These are phyloP conservation scores for Pseudocheirus occidentalis DNA, from an alignment of 2,797 vertebrate species.

Conservation along the genomic window DNA sequence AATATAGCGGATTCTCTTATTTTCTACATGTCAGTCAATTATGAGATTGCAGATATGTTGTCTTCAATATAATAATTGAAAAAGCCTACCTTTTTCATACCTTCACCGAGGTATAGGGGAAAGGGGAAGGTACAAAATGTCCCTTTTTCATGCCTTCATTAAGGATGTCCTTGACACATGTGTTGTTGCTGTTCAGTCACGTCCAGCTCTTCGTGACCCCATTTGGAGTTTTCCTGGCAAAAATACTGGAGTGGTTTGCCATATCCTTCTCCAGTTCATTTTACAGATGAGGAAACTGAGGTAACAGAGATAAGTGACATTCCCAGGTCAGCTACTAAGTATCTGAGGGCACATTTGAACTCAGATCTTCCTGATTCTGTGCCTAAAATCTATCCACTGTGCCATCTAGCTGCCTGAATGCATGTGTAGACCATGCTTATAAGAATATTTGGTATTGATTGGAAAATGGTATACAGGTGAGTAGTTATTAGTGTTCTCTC, in stretches of 20 bases:
- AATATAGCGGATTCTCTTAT: too few relatives aligned
- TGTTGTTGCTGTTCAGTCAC: too few relatives aligned
- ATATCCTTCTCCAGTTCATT: neutral
- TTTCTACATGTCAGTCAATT: too few relatives aligned
- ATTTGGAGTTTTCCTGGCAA: neutral
- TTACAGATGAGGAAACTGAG: neutral
- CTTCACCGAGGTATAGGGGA: too few relatives aligned
- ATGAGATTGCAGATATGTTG: too few relatives aligned
- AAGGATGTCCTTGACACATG: too few relatives aligned
- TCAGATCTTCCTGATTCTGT: neutral
- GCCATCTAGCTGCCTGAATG: neutral
- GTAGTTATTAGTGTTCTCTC: neutral
- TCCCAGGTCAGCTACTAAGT: neutral
- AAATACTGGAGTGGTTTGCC: neutral
- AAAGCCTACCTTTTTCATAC: too few relatives aligned
- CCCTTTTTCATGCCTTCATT: too few relatives aligned
- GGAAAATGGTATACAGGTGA: neutral
- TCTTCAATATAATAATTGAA: too few relatives aligned
- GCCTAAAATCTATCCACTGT: neutral
- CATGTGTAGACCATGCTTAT: neutral
- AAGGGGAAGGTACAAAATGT: too few relatives aligned
- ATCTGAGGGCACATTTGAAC: neutral
- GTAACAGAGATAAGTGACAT: neutral
- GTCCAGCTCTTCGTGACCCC: too few relatives aligned
- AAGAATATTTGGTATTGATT: neutral